Evolutionary conservation across 2,888 invertebrate genomes (phyloP), one percentile per base, ranked within the genome.

Genomic region (Sclerodermus sp.): DNA sequence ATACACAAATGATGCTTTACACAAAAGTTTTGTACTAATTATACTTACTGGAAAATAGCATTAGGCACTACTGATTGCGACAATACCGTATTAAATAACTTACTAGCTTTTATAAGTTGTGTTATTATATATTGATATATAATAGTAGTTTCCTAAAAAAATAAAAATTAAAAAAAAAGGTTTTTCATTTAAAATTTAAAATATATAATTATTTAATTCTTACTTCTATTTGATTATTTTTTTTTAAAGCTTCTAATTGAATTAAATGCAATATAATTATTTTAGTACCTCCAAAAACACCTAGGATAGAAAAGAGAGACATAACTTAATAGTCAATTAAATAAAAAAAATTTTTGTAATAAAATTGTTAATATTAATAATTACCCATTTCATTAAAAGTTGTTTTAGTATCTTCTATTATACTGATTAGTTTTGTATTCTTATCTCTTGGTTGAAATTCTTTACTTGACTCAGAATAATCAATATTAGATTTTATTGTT

Each of bases 171-270:
- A 37, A 40, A 40, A 39, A 16, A 17, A 45, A 39, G 38, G 10
- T 15, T 42, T 17, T 9, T 38, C 18, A 37, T 30, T 10, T 15
- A 39, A 30, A 18, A 15, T 29, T 31, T 13, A 32, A 10, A 44
- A 42, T 30, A 30, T 42, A 36, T n/a, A 10, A 32, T 14, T 23
- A 37, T 37, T 39, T 36, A 40, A 47, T 12, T 61, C 57, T 38
- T 4, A 68, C 55, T 18, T 68, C 63, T 43, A 85, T 83, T 1
- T 82, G 77, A 18, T 77, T 65, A 0, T 80, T 59, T 13, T 81
- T 81, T 59, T 84, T 86, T 13, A 87, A 74, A 8, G 85, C 74
- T 68, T 90, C 88, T 8, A 89, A 66, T 40, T 87, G 81, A 15
- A 89, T 82, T 1, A 84, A 78, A 47, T 85, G 81, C 0, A 85